Conservation (phyloP, 2,797 vertebrate species). For the Gobio occitaniae region DNA sequence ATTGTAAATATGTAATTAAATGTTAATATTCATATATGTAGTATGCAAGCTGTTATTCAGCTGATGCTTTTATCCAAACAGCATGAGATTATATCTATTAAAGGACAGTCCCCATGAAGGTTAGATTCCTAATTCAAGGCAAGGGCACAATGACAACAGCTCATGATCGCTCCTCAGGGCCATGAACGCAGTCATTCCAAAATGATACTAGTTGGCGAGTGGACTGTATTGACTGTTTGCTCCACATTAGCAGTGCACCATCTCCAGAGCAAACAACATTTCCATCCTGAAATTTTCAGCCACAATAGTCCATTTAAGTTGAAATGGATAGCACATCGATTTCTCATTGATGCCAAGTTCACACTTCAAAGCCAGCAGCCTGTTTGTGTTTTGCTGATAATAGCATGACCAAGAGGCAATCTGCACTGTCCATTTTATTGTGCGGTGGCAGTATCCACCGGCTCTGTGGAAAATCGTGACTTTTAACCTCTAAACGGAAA, state of each 20-base stretch:
- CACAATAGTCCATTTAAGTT: slow-evolving; percentile 3
- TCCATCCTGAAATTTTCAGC: background rate
- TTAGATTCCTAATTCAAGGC: background rate
- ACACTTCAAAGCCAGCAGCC: slow-evolving; percentile 22
- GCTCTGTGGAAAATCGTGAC: slow-evolving; percentile 16
- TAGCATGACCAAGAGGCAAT: slow-evolving; percentile 8
- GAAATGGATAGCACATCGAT: slow-evolving; percentile 19
- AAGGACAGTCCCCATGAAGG: background rate
- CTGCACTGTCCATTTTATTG: slow-evolving; percentile 1
- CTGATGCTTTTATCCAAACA: background rate
- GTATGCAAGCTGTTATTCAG: background rate
- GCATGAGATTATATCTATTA: background rate
- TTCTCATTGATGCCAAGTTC: slow-evolving; percentile 18
- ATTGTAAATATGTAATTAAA: too few species aligned
- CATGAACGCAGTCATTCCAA: background rate
- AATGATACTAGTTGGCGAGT: background rate
- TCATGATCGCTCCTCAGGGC: background rate
- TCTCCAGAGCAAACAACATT: slow-evolving; percentile 21
- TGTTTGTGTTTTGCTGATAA: slow-evolving; percentile 21
- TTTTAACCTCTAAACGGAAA: slow-evolving; percentile 10
- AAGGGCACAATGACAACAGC: slow-evolving; percentile 18
- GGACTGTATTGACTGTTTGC: slow-evolving; percentile 3
- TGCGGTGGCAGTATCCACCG: background rate
- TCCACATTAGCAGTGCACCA: background rate
- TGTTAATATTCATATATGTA: too few species aligned